Evolutionary conservation across 2,797 vertebrate genomes (phyloP).

Genomic region (Sternotherus odoratus): DNA sequence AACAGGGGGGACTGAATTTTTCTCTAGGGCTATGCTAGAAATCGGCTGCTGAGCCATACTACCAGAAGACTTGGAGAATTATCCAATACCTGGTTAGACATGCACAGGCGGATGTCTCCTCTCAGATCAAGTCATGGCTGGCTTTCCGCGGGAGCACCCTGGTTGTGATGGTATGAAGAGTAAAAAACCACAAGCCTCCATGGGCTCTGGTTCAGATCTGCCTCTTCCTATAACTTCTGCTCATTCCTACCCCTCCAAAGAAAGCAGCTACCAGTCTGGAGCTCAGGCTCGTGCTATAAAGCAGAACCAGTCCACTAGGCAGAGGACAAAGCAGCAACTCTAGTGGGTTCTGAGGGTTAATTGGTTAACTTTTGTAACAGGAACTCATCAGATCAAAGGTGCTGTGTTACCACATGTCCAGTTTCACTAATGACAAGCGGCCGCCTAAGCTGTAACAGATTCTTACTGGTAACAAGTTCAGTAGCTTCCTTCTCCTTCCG

Average conservation of each 20-base stretch:
- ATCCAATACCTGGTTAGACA: not conserved
- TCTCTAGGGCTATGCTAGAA: not conserved
- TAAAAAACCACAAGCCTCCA: not conserved
- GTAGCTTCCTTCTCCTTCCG: not conserved
- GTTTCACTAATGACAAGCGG: not conserved
- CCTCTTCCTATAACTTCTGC: not conserved
- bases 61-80: not conserved
- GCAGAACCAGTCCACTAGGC: not conserved
- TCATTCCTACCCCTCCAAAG: not conserved
- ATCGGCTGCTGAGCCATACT: not conserved
- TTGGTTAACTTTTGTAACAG: not conserved
- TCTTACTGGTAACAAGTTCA: not conserved
- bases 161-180: not conserved
- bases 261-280: accelerated
- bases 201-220: not conserved
- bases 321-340: not conserved
- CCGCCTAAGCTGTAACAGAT: not conserved
- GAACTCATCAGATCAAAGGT: not conserved
- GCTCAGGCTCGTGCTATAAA: not conserved
- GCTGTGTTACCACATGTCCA: not conserved
- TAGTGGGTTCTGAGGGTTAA: not conserved
- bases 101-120: not conserved
- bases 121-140: accelerated
- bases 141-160: not conserved
- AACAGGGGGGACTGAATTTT: not conserved